Evolutionary conservation across 1,140 invertebrate species (phyloP).

Genomic region (Tetragonula clypearis): DNA sequence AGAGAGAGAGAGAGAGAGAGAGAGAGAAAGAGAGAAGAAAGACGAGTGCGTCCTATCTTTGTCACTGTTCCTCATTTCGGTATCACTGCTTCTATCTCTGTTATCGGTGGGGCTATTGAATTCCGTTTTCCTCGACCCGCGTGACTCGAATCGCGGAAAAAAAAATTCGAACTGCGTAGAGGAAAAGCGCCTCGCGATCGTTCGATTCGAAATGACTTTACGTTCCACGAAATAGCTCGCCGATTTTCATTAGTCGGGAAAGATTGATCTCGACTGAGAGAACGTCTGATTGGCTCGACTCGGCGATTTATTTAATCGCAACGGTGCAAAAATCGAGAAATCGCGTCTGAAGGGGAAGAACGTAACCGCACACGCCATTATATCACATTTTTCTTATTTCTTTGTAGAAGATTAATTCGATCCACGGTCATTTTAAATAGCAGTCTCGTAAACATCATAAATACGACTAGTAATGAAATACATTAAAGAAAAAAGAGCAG

Average conservation of each 20-base stretch:
- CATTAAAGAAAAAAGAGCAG: too few relatives aligned
- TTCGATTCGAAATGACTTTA: constrained; percentile 14
- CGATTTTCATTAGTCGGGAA: background rate
- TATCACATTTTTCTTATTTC: too few relatives aligned
- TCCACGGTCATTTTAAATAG: too few relatives aligned
- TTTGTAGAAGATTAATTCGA: too few relatives aligned
- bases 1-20: too few relatives aligned
- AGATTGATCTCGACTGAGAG: too few relatives aligned
- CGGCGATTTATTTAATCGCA: background rate
- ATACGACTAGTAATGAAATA: too few relatives aligned
- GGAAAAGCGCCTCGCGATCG: constrained; percentile 15
- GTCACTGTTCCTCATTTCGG: background rate
- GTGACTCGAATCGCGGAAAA: constrained; percentile 44
- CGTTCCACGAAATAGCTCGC: background rate
- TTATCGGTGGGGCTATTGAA: constrained; percentile 24
- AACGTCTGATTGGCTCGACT: background rate
- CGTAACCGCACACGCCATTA: too few relatives aligned
- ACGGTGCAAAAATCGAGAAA: background rate
- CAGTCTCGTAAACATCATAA: too few relatives aligned
- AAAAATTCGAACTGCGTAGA: background rate
- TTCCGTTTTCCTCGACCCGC: constrained; percentile 39
- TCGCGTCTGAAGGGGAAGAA: background rate
- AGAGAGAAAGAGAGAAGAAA: background rate
- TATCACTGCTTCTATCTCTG: background rate
- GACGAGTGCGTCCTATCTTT: background rate